Percentiles rank a stretch among this genome's conserved stretches.
Conservation (phyloP, 2,113 vertebrate species). For the Origma solitaria region DNA sequence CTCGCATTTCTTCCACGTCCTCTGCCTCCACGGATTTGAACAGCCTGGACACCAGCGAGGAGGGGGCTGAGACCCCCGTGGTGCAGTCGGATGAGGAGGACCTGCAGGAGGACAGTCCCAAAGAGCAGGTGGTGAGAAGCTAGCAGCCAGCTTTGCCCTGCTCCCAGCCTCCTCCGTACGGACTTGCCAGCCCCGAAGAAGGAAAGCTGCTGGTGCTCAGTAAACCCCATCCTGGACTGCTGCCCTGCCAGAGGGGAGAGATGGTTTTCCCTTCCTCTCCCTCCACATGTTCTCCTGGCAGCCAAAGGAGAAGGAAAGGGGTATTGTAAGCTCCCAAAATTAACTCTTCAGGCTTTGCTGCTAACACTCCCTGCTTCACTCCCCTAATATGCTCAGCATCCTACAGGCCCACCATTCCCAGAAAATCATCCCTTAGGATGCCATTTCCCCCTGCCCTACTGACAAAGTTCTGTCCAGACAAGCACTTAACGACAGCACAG, state of each 20-base stretch:
- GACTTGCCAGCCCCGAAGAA: conserved; percentile 32
- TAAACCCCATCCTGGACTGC: conserved; percentile 17
- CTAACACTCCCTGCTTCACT: conserved; percentile 56
- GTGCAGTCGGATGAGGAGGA: conserved; percentile 89
- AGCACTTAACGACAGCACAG: background rate
- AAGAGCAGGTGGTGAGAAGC: conserved; percentile 62
- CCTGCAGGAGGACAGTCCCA: conserved; percentile 74
- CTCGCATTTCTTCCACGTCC: conserved; percentile 82
- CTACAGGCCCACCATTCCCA: background rate
- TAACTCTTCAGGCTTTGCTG: conserved; percentile 65
- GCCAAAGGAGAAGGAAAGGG: conserved; percentile 11
- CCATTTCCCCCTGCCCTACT: background rate
- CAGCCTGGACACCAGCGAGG: conserved; percentile 81
- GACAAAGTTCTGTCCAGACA: background rate
- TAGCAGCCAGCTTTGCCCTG: conserved; percentile 51
- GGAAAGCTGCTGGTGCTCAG: background rate
- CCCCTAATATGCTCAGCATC: background rate
- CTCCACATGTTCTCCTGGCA: background rate
- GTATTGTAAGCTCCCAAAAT: background rate
- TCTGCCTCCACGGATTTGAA: conserved; percentile 81
- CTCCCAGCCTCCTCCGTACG: background rate
- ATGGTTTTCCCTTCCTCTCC: background rate
- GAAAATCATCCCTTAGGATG: background rate
- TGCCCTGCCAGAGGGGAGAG: background rate
- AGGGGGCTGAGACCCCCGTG: conserved; percentile 80